Evolutionary conservation across 2,113 vertebrate species (phyloP).

Genomic region (Saccopteryx leptura): DNA sequence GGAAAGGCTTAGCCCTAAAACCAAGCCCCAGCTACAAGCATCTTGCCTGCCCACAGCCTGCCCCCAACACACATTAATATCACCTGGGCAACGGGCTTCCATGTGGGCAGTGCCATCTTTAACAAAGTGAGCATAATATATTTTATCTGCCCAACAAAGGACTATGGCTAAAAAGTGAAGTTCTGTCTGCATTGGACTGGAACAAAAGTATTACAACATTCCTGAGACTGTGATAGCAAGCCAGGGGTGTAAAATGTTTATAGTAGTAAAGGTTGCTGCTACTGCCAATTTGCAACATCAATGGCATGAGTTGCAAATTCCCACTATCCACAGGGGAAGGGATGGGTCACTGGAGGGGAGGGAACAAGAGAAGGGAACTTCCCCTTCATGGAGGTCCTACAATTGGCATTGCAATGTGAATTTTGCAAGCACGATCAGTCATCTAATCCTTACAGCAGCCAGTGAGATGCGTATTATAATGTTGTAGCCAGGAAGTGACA

Average conservation of each 20-base stretch:
- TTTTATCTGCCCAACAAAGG: too few relatives aligned
- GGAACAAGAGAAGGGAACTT: too few relatives aligned
- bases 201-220: background rate
- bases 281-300: slow-evolving; percentile 20
- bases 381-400: background rate
- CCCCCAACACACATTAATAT: too few relatives aligned
- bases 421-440: background rate
- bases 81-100: too few relatives aligned
- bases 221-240: background rate
- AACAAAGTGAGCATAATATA: too few relatives aligned
- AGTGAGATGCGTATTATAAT: background rate
- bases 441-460: background rate
- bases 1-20: too few relatives aligned
- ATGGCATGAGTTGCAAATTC: background rate
- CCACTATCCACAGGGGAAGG: background rate
- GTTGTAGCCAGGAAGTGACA: background rate
- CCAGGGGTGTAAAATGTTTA: background rate
- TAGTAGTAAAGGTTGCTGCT: background rate
- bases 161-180: background rate
- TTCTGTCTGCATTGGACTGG: background rate
- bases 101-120: too few relatives aligned
- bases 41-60: too few relatives aligned
- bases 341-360: background rate
- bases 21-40: too few relatives aligned
- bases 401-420: background rate